Conservation (phyloP, 2,113 vertebrate genomes). For the Lycocorax pyrrhopterus region DNA sequence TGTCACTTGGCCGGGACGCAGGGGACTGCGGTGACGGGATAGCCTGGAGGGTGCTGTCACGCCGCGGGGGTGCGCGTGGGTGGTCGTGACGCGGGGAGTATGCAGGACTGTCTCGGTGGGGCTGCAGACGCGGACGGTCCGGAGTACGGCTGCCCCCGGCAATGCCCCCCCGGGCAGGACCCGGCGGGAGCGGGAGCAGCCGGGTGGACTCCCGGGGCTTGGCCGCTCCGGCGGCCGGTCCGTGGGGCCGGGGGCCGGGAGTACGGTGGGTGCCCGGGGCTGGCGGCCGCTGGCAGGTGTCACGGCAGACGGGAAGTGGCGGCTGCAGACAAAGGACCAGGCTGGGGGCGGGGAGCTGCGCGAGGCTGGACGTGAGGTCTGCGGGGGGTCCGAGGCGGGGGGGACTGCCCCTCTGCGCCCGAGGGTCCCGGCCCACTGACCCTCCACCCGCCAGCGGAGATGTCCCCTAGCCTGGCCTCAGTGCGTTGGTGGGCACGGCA, state of each 20-base stretch:
- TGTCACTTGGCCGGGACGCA: not conserved
- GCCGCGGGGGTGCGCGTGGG: not conserved
- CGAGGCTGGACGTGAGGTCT: slow-evolving; percentile 23
- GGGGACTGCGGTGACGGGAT: not conserved
- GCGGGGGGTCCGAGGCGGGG: not conserved
- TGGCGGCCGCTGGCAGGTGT: slow-evolving; percentile 11
- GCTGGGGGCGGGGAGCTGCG: slow-evolving; percentile 38
- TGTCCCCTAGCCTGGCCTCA: not conserved
- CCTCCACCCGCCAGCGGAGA: not conserved
- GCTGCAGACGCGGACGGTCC: not conserved
- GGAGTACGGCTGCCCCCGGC: not conserved
- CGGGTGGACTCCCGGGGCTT: not conserved
- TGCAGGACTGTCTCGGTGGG: not conserved
- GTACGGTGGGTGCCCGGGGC: not conserved
- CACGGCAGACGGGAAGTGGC: slow-evolving; percentile 45
- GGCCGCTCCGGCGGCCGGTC: too few relatives aligned
- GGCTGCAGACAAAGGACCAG: slow-evolving; percentile 59
- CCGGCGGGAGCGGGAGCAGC: not conserved
- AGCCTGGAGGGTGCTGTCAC: not conserved
- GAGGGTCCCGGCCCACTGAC: not conserved
- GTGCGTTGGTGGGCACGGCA: not conserved
- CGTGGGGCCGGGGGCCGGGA: not conserved
- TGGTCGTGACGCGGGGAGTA: not conserved
- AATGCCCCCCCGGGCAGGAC: not conserved
- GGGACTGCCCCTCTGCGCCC: not conserved